phyloP scores from a whole-genome alignment of 2,113 vertebrate genomes.

The Pedetes capensis region DNA sequence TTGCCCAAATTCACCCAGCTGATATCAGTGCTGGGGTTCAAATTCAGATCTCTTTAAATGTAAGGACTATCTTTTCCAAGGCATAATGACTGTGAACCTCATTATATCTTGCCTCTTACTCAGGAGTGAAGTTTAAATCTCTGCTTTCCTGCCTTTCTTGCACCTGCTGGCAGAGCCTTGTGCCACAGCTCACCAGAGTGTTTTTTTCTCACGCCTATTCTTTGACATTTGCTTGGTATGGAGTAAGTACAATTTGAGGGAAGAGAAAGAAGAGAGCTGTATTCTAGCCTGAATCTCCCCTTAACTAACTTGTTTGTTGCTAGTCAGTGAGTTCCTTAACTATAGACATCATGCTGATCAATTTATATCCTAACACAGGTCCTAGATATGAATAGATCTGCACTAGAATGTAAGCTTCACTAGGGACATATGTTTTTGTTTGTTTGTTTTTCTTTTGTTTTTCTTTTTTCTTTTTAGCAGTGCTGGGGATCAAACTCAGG shows the following conservation, averaged over 20 bases:
- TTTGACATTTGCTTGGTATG: neutral
- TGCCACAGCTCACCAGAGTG: neutral
- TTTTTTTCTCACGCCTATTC: neutral
- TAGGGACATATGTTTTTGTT: neutral
- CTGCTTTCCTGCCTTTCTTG: conserved; percentile 12
- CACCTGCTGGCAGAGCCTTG: neutral
- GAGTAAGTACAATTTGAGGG: neutral
- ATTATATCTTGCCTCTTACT: neutral
- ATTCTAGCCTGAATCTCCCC: neutral
- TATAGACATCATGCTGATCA: neutral
- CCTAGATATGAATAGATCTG: too few relatives aligned
- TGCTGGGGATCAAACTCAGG: neutral
- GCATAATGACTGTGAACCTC: neutral
- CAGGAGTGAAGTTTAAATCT: neutral
- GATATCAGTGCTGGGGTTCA: neutral
- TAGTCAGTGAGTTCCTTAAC: neutral
- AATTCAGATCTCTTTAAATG: neutral
- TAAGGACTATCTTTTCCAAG: neutral
- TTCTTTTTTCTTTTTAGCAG: neutral
- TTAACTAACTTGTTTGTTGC: neutral
- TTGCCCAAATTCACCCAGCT: neutral
- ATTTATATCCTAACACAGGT: neutral
- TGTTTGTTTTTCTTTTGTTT: neutral
- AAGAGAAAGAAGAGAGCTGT: neutral
- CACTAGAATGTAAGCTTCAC: neutral